Conservation (phyloP, 2,888 invertebrate species). For the Andrena minutula region DNA sequence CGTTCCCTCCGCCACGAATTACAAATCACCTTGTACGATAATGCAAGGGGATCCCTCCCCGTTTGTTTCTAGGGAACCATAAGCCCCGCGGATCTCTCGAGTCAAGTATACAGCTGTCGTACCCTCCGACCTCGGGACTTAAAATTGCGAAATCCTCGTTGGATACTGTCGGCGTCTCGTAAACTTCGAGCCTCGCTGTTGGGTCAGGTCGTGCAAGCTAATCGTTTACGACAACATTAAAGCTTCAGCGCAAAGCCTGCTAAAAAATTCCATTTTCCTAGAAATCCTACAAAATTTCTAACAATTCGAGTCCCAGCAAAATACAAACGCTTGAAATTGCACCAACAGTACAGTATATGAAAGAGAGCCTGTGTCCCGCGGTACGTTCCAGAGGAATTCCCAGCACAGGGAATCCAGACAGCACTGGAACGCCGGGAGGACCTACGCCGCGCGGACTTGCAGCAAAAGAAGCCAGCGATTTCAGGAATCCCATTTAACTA, state of each 20-base stretch:
- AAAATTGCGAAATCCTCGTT: constrained; percentile 37
- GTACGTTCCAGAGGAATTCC: background rate
- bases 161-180: background rate
- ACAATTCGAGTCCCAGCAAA: too few species aligned
- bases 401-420: background rate
- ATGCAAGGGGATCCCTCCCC: constrained; percentile 60
- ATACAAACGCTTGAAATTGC: too few species aligned
- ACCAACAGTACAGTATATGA: too few species aligned
- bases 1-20: constrained; percentile 67
- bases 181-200: constrained; percentile 23
- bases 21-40: constrained; percentile 73
- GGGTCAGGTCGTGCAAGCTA: background rate
- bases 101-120: constrained; percentile 55
- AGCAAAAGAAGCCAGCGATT: constrained; percentile 8
- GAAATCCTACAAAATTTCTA: too few species aligned
- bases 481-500: constrained; percentile 14
- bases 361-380: too few species aligned
- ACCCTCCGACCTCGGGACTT: constrained; percentile 12
- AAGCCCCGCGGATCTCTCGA: constrained; percentile 59
- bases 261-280: too few species aligned
- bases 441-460: background rate
- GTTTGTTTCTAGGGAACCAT: constrained; percentile 56
- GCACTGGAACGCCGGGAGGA: background rate
- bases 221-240: constrained; percentile 21
- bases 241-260: background rate